Conservation (phyloP, 2,888 invertebrate genomes). For the Zonitis immaculata region DNA sequence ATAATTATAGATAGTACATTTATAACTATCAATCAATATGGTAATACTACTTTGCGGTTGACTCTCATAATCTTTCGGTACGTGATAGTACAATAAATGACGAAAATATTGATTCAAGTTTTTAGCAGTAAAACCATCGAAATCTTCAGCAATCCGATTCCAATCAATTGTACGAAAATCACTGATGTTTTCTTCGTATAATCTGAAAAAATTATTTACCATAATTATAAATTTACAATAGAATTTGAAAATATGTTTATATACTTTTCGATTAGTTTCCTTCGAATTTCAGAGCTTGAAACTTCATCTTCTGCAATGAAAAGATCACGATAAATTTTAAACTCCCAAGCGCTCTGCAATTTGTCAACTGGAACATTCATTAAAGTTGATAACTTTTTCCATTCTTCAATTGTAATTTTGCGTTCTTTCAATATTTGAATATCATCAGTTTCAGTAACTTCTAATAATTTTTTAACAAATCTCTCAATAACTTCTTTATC, state of each 20-base stretch:
- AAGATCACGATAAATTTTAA: conserved; percentile 25
- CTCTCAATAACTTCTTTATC: conserved; percentile 11
- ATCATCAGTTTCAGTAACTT: conserved; percentile 18
- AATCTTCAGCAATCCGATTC: conserved; percentile 25
- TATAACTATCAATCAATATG: background rate
- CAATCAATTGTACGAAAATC: conserved; percentile 30
- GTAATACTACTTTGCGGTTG: conserved; percentile 20
- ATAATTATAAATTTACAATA: too few species aligned
- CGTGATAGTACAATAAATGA: conserved; percentile 12
- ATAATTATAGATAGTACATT: background rate
- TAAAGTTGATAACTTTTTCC: conserved; percentile 23
- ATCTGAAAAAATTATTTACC: conserved; percentile 19
- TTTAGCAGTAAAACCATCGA: conserved; percentile 23
- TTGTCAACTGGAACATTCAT: conserved; percentile 21
- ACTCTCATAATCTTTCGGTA: conserved; percentile 16
- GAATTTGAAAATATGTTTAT: too few species aligned
- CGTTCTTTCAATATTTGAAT: conserved; percentile 23
- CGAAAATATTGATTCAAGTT: conserved; percentile 24
- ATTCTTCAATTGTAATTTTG: conserved; percentile 20
- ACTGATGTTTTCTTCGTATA: conserved; percentile 21
- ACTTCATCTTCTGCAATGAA: conserved; percentile 19
- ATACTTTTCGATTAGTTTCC: conserved; percentile 14
- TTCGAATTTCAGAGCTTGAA: conserved; percentile 10
- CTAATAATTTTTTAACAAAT: conserved; percentile 23
- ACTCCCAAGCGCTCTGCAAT: conserved; percentile 24